Evolutionary conservation across 2,797 vertebrate species (phyloP).

Genomic region (Labroides dimidiatus): DNA sequence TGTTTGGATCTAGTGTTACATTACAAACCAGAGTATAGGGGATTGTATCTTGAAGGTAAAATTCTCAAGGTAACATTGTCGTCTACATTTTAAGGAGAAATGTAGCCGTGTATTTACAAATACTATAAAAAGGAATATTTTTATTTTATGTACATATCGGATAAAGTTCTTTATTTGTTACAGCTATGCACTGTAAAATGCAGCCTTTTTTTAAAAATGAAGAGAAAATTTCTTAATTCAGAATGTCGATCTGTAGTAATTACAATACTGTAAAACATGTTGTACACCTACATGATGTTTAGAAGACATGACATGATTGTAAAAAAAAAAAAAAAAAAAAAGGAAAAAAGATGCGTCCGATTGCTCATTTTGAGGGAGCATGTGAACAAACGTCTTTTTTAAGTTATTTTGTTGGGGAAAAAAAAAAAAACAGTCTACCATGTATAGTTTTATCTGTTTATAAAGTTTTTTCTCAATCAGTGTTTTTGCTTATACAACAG

Average conservation of each 20-base stretch:
- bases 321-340: slow-evolving; percentile 77
- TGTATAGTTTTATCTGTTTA: slow-evolving; percentile 83
- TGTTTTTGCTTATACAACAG: slow-evolving; percentile 85
- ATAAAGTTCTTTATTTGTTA: slow-evolving; percentile 98
- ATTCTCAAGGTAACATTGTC: slow-evolving; percentile 88
- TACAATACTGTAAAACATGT: slow-evolving; percentile 91
- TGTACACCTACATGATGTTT: slow-evolving; percentile 95
- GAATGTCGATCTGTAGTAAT: slow-evolving; percentile 97
- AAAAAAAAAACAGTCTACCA: slow-evolving; percentile 70
- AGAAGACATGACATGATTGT: slow-evolving; percentile 97
- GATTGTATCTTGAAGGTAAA: slow-evolving; percentile 85
- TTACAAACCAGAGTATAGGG: slow-evolving; percentile 85
- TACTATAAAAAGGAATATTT: slow-evolving; percentile 95
- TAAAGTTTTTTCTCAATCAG: slow-evolving; percentile 83
- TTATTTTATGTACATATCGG: slow-evolving; percentile 99
- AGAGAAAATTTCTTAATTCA: slow-evolving; percentile 96
- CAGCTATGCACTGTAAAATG: slow-evolving; percentile 99
- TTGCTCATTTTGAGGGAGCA: slow-evolving; percentile 83
- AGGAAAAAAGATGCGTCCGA: slow-evolving; percentile 67
- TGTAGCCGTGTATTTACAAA: slow-evolving; percentile 97
- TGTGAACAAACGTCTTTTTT: slow-evolving; percentile 80
- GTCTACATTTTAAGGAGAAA: slow-evolving; percentile 89
- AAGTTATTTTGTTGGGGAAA: slow-evolving; percentile 74
- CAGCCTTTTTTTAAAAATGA: slow-evolving; percentile 96
- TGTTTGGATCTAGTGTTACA: slow-evolving; percentile 91